Evolutionary conservation across 2,888 invertebrate species (phyloP).

Genomic region (Trachelus tabidus): DNA sequence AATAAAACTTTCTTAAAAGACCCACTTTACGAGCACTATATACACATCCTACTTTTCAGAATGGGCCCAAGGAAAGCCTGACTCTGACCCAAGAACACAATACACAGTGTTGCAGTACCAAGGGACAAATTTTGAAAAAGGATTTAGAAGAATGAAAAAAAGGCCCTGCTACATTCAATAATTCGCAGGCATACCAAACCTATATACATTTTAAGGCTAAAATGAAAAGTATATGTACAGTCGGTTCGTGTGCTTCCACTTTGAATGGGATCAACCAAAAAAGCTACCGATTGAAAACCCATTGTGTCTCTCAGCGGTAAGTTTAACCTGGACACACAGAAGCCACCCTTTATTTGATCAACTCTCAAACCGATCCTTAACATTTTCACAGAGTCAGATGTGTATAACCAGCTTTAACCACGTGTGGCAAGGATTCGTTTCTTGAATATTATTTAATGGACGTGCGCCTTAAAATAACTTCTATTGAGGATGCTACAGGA

Average conservation of each 20-base stretch:
- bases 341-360: slow-evolving; percentile 5
- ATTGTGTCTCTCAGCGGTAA: not conserved
- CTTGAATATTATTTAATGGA: not conserved
- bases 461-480: not conserved
- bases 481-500: not conserved
- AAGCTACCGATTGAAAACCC: not conserved
- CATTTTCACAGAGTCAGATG: slow-evolving; percentile 1
- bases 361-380: not conserved
- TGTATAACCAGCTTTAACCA: slow-evolving; percentile 5
- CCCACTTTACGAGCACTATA: not conserved
- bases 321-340: not conserved
- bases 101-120: not conserved
- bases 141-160: not conserved
- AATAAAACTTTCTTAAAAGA: not conserved
- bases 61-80: not conserved
- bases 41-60: not conserved
- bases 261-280: not conserved
- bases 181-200: not conserved
- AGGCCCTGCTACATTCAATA: not conserved
- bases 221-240: not conserved
- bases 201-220: not conserved
- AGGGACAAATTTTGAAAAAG: not conserved
- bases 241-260: not conserved
- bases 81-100: not conserved
- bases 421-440: not conserved